Evolutionary conservation across 2,113 vertebrate genomes (phyloP).

Genomic region (Crotalus tigris): DNA sequence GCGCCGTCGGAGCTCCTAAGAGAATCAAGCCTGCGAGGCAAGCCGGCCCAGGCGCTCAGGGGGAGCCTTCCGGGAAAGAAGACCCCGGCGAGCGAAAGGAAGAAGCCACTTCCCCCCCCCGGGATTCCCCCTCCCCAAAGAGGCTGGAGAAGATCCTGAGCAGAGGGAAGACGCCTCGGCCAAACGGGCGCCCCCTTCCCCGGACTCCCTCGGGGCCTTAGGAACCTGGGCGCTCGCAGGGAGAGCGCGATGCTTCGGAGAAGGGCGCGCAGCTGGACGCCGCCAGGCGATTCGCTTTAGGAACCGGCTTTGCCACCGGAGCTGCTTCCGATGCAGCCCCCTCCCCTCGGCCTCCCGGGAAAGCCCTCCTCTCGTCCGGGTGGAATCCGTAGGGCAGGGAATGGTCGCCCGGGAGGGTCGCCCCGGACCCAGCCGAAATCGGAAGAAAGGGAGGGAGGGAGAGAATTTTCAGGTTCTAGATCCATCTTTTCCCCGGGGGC

Average conservation of each 20-base stretch:
- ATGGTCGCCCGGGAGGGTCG: not conserved
- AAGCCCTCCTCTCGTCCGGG: not conserved
- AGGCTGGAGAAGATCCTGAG: not conserved
- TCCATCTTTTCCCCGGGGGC: not conserved
- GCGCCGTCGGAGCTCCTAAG: not conserved
- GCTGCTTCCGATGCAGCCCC: not conserved
- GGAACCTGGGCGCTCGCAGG: not conserved
- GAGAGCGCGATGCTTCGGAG: not conserved
- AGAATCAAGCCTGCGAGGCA: not conserved
- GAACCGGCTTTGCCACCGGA: not conserved
- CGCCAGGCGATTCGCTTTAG: not conserved
- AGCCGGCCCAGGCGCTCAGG: not conserved
- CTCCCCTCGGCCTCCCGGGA: not conserved
- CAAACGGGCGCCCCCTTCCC: not conserved
- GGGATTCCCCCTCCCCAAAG: not conserved
- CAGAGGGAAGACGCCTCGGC: not conserved
- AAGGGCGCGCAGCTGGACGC: not conserved
- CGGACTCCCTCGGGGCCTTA: not conserved
- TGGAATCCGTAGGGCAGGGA: not conserved
- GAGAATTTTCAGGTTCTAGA: not conserved
- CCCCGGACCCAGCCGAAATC: not conserved
- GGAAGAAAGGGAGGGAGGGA: not conserved
- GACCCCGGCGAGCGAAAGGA: not conserved
- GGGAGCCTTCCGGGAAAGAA: not conserved
- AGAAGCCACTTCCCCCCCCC: not conserved